Evolutionary conservation across 2,888 invertebrate species (phyloP), one percentile per base, ranked within the genome.

Genomic region (Melanchra persicariae): DNA sequence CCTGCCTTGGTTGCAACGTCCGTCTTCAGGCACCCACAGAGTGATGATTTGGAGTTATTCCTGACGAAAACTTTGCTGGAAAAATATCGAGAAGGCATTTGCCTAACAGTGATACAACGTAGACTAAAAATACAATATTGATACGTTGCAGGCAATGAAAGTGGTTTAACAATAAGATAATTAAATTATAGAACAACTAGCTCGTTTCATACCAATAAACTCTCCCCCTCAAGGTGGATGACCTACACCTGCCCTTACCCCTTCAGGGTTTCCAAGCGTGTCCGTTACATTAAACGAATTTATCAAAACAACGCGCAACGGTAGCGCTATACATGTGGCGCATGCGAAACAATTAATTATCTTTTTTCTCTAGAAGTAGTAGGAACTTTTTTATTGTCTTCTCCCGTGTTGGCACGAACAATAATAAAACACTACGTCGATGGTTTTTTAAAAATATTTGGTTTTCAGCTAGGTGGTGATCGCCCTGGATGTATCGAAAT

Each of bases 251-350:
- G 68, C 55, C 26, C 59, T 54, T 49, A 74, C 68, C 67, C 68
- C 60, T 57, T 4, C 12, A 22, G 49, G 22, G 49, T 43, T 68
- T 61, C n/a, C 75, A 74, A 67, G 67, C 74, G 74, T 68, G 74
- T 57, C 74, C 67, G 22, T 55, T 17, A 74, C 22, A 75, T 61
- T 68, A 51, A 7, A 74, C 37, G 43, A 55, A 74, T 68, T 61
- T 57, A 74, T 75, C 68, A 74, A 74, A 74, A 74, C 55, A 68
- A 45, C n/a, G 47, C 40, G 40, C 15, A 40, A 22, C 49, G 26
- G 59, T 60, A 74, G 43, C 49, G 47, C 37, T 22, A 0, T 24
- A 49, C 26, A 43, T 45, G 26, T 49, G 43, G 68, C 26, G 30
- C 26, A 66, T 74, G 49, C 9, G 22, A 24, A 57, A 22, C 43